phyloP scores from a whole-genome alignment of 2,113 vertebrate species.

The Trachemys scripta region DNA sequence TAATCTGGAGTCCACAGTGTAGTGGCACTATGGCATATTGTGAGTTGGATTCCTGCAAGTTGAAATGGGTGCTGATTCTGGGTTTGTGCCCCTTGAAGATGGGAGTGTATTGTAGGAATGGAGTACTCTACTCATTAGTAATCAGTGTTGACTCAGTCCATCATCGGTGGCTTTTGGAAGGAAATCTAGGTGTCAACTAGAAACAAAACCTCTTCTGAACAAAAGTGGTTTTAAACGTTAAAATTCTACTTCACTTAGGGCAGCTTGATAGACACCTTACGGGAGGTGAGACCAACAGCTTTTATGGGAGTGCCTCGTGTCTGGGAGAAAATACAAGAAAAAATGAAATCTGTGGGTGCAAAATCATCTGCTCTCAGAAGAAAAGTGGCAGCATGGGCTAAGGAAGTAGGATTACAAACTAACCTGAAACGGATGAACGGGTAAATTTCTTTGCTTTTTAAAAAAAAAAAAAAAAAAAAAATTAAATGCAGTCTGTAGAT shows the following conservation, averaged over 20 bases:
- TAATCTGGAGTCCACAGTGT: not conserved
- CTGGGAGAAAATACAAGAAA: slow-evolving; percentile 98
- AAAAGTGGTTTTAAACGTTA: not conserved
- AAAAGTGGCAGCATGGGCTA: slow-evolving; percentile 91
- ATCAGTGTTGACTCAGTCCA: not conserved
- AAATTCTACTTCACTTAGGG: slow-evolving; percentile 79
- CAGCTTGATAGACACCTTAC: slow-evolving; percentile 86
- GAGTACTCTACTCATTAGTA: not conserved
- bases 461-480: not conserved
- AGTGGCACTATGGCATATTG: not conserved
- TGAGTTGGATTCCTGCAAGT: not conserved
- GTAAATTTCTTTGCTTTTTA: slow-evolving; percentile 72
- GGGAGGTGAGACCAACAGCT: slow-evolving; percentile 89
- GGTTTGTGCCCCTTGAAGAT: not conserved
- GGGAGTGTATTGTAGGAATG: not conserved
- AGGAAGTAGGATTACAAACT: slow-evolving; percentile 85
- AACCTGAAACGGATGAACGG: slow-evolving; percentile 87
- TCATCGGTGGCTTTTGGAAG: not conserved
- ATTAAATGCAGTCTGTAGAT: rapidly evolving
- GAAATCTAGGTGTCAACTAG: not conserved
- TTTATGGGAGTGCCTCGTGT: slow-evolving; percentile 94
- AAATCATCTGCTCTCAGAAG: slow-evolving; percentile 84
- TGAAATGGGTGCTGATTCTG: not conserved
- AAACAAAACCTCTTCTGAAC: not conserved
- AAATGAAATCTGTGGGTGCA: slow-evolving; percentile 83